A percentile compares a stretch with the other conserved stretches of the same genome.
Evolutionary conservation across 2,888 invertebrate species (phyloP).

Genomic region (Phengaris alcon): DNA sequence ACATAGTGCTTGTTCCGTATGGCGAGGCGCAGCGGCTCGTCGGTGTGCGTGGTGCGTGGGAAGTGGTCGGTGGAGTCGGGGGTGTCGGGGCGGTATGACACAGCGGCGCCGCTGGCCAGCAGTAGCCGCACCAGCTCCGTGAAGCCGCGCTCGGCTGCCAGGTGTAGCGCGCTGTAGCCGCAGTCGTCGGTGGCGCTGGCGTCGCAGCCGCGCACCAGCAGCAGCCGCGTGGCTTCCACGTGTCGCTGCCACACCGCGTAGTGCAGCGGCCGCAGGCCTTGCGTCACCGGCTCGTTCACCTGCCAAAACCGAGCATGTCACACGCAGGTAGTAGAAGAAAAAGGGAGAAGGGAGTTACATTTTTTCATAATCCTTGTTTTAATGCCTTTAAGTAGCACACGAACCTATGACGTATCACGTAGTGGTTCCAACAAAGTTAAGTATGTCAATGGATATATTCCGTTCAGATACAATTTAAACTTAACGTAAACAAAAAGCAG

Average conservation of each 20-base stretch:
- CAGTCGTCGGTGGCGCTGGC: constrained; percentile 92
- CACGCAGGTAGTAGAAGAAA: no score
- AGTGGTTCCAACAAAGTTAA: no score
- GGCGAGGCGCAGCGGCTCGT: constrained; percentile 93
- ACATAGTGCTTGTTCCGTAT: constrained; percentile 90
- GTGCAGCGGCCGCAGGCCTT: constrained; percentile 92
- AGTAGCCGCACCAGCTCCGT: constrained; percentile 85
- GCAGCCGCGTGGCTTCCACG: constrained; percentile 87
- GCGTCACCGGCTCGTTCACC: constrained; percentile 86
- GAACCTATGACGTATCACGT: no score
- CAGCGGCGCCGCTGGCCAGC: constrained; percentile 87
- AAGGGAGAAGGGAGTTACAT: no score
- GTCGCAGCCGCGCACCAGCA: constrained; percentile 89
- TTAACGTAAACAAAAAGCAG: no score
- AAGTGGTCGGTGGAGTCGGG: constrained; percentile 85
- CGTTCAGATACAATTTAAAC: no score
- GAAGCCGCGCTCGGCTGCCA: constrained; percentile 92
- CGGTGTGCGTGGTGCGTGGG: constrained; percentile 86
- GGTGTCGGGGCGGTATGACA: constrained; percentile 87
- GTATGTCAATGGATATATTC: no score
- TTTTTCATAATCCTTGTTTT: no score
- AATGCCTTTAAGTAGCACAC: no score
- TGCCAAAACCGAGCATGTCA: constrained; percentile 36
- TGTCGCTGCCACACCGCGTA: constrained; percentile 95
- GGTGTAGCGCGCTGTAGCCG: constrained; percentile 93